phyloP scores from a whole-genome alignment of 2,113 vertebrate species.

The Poeciliopsis prolifica region DNA sequence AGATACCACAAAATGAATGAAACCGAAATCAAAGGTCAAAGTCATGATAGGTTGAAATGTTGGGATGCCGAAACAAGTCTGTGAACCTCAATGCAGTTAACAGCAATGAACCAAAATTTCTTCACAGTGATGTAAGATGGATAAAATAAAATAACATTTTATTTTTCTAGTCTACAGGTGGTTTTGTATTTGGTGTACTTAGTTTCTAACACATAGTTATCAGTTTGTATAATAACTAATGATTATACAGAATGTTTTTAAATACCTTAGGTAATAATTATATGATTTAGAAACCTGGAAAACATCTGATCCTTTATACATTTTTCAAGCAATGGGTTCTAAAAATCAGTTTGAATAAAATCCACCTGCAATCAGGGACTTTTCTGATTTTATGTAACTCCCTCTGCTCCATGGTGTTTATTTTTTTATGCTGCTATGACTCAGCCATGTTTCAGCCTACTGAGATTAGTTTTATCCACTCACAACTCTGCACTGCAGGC shows the following conservation, averaged over 20 bases:
- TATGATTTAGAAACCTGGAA: not conserved
- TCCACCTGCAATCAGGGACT: not conserved
- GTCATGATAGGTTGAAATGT: not conserved
- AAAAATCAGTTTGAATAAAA: not conserved
- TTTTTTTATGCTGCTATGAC: conserved; percentile 29
- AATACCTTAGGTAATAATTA: not conserved
- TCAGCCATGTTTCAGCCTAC: conserved; percentile 32
- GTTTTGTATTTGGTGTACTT: not conserved
- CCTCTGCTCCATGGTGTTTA: conserved; percentile 23
- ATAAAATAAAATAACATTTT: not conserved
- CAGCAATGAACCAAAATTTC: not conserved
- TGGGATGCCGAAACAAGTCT: not conserved
- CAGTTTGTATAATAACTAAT: not conserved
- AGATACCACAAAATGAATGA: not conserved
- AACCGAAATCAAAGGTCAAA: not conserved
- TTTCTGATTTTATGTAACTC: conserved; percentile 37
- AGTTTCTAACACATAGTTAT: not conserved
- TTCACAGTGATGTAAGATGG: not conserved
- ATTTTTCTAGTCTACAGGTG: not conserved
- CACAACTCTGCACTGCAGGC: conserved; percentile 12
- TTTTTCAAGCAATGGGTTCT: not conserved
- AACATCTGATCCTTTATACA: no score
- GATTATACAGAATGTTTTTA: not conserved
- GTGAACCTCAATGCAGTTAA: not conserved
- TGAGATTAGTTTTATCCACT: conserved; percentile 39